Conservation (phyloP, 2,888 invertebrate genomes). For the Standfussiana lucernea region DNA sequence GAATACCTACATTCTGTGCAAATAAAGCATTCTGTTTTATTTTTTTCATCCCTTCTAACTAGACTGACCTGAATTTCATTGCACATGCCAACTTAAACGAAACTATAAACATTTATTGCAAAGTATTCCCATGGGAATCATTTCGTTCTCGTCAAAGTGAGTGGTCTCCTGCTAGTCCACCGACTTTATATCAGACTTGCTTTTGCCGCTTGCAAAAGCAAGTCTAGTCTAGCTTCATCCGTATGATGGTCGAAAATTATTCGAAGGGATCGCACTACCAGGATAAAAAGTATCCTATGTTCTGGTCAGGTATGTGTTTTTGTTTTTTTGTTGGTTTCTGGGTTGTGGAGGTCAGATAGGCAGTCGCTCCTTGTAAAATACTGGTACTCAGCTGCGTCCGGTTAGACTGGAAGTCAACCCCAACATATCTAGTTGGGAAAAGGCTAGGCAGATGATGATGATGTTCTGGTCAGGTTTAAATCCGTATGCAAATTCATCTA, state of each 20-base stretch:
- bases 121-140: slow-evolving; percentile 7
- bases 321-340: too few species aligned
- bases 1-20: too few species aligned
- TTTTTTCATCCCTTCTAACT: neutral
- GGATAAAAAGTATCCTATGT: neutral
- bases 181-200: neutral
- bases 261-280: neutral
- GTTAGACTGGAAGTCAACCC: too few species aligned
- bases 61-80: slow-evolving; percentile 9
- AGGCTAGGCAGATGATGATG: too few species aligned
- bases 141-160: slow-evolving; percentile 25
- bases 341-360: too few species aligned
- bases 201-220: too few species aligned
- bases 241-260: neutral
- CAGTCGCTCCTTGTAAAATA: too few species aligned
- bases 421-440: too few species aligned
- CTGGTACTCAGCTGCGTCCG: too few species aligned
- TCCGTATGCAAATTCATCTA: neutral
- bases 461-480: neutral
- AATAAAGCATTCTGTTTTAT: too few species aligned
- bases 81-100: neutral
- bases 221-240: too few species aligned
- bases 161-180: slow-evolving; percentile 15
- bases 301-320: neutral
- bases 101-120: slow-evolving; percentile 40